Evolutionary conservation across 2,113 vertebrate species (phyloP), one percentile per base, ranked within the genome.

Genomic region (Lycaon pictus): DNA sequence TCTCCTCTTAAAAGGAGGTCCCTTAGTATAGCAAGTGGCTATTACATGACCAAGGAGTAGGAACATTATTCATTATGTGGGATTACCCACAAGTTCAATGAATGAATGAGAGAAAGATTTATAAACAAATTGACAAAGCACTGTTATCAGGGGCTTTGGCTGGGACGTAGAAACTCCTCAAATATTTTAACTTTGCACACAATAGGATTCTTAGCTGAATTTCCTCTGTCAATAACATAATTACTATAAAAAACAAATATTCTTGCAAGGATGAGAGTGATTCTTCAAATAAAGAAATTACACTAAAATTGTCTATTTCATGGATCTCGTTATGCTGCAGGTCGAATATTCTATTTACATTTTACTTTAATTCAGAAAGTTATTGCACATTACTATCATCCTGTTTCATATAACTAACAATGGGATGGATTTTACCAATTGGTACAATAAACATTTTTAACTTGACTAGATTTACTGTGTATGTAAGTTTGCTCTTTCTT

Each of bases 381-480:
- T 80, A 95, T 2, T 88, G 19, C 25, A 76, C 67, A 17, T 67
- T 69, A 69, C 32, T 91, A 79, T 65, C n/a, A 56, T 76, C 19
- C 23, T 89, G 51, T 37, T 51, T 72, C 81, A 85, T 5, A 88
- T 62, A 92, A 85, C 4, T 51, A 84, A 48, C 23, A 69, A 77
- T 51, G 25, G 65, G 43, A 56, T 8, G 35, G 76, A 16, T 82
- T 87, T 48, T 88, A 60, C 43, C 63, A 74, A 5, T 51, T 16
- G 76, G 13, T 71, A 76, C 29, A 88, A 88, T 53, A 43, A 90
- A 65, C 56, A 93, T 67, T 88, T 93, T 84, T 60, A 97, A 97
- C 87, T 88, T 88, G 60, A 63, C 4, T 51, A 91, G 62, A 97
- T 69, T 69, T 89, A n/a, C 48, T 82, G 20, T 63, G 53, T 55